These are phyloP conservation scores for Drosophila yakuba DNA, from an alignment of 1,140 invertebrate species.

Conservation along the genomic window DNA sequence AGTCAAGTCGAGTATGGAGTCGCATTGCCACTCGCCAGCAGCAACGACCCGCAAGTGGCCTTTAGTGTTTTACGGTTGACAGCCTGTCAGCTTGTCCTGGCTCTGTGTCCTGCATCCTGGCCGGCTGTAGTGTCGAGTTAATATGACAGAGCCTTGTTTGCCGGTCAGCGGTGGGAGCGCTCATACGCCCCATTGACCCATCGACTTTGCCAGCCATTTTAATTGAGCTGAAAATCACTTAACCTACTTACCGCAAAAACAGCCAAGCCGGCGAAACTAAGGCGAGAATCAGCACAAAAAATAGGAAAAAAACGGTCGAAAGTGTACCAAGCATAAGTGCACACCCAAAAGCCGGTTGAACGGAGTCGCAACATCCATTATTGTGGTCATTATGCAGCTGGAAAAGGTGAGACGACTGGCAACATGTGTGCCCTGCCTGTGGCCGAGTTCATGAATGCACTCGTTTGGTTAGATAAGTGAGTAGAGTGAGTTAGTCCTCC, in stretches of 20 bases:
- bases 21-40: not conserved
- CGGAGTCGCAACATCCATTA: constrained; percentile 32
- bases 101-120: constrained; percentile 23
- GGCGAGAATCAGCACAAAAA: not conserved
- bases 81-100: constrained; percentile 50
- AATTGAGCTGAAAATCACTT: constrained; percentile 81
- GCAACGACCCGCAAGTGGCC: constrained; percentile 51
- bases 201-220: constrained; percentile 56
- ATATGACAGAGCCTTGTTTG: constrained; percentile 70
- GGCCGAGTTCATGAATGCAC: constrained; percentile 9
- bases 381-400: constrained; percentile 45
- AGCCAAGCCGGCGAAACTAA: not conserved
- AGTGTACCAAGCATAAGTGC: constrained; percentile 12
- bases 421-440: constrained; percentile 14
- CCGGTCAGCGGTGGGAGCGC: constrained; percentile 49
- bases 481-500: not conserved
- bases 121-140: constrained; percentile 46
- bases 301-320: not conserved
- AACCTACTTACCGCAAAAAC: constrained; percentile 52
- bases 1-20: constrained; percentile 1
- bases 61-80: constrained; percentile 64
- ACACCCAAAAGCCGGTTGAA: constrained; percentile 3
- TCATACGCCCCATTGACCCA: constrained; percentile 64
- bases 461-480: constrained; percentile 25
- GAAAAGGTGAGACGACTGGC: constrained; percentile 2